phyloP scores from a whole-genome alignment of 37 sponge, comb jelly and placozoan species.

The Oopsacas minuta region DNA sequence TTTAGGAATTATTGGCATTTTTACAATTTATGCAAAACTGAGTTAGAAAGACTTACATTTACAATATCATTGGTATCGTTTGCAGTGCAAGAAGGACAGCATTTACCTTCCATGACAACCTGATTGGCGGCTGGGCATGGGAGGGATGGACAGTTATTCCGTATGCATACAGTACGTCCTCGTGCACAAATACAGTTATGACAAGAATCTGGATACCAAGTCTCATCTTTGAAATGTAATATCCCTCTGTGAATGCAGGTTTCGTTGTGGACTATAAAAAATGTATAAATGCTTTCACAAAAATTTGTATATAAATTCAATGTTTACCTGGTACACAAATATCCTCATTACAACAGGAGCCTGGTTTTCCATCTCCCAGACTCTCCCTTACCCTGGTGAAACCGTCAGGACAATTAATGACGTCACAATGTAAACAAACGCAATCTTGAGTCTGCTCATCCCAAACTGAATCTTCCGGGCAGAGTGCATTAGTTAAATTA shows the following conservation, averaged over 20 bases:
- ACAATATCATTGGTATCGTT: too few species aligned
- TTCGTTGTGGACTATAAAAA: neutral
- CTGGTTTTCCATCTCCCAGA: neutral
- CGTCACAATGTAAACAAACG: neutral
- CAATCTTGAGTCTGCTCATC: neutral
- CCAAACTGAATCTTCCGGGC: neutral
- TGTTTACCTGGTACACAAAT: constrained; percentile 9
- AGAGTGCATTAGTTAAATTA: neutral
- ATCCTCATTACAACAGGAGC: neutral
- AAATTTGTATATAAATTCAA: too few species aligned
- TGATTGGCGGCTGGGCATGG: neutral
- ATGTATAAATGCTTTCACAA: too few species aligned
- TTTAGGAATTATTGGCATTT: too few species aligned
- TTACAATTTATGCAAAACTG: too few species aligned
- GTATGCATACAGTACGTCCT: neutral
- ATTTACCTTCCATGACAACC: neutral
- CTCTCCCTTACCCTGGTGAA: neutral
- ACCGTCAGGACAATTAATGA: neutral
- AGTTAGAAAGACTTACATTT: too few species aligned
- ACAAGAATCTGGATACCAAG: neutral
- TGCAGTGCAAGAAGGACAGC: constrained; percentile 4
- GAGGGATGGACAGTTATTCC: neutral
- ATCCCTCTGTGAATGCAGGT: neutral
- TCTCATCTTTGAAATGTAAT: neutral
- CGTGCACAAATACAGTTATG: constrained; percentile 6